Conservation (phyloP, 2,797 vertebrate genomes). For the Liasis olivaceus region DNA sequence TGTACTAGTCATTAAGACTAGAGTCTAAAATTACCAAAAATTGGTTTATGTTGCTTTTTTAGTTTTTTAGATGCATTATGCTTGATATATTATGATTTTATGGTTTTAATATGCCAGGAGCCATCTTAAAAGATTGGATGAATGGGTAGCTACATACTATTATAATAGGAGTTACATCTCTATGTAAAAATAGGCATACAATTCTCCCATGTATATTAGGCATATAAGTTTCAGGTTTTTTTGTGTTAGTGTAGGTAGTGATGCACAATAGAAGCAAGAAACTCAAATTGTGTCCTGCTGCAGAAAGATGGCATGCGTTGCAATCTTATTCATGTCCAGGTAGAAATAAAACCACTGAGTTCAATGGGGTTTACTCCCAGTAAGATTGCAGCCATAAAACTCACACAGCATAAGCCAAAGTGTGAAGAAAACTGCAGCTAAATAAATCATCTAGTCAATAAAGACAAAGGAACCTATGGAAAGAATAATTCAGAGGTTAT, state of each 20-base stretch:
- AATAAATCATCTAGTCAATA: not conserved
- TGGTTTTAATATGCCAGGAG: not conserved
- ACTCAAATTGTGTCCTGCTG: not conserved
- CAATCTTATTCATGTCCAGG: not conserved
- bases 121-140: not conserved
- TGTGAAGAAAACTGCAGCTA: not conserved
- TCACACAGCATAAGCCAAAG: not conserved
- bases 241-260: not conserved
- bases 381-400: not conserved
- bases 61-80: not conserved
- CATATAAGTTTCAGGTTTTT: not conserved
- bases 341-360: not conserved
- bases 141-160: not conserved
- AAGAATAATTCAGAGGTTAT: not conserved
- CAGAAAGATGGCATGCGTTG: not conserved
- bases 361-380: not conserved
- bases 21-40: not conserved
- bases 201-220: not conserved
- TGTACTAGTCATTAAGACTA: not conserved
- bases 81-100: not conserved
- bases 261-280: not conserved
- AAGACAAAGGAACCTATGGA: not conserved
- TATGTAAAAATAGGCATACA: not conserved
- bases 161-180: not conserved
- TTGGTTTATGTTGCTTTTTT: not conserved